These are phyloP conservation scores for Festucalex cinctus DNA, from an alignment of 2,113 vertebrate genomes.

Conservation along the genomic window DNA sequence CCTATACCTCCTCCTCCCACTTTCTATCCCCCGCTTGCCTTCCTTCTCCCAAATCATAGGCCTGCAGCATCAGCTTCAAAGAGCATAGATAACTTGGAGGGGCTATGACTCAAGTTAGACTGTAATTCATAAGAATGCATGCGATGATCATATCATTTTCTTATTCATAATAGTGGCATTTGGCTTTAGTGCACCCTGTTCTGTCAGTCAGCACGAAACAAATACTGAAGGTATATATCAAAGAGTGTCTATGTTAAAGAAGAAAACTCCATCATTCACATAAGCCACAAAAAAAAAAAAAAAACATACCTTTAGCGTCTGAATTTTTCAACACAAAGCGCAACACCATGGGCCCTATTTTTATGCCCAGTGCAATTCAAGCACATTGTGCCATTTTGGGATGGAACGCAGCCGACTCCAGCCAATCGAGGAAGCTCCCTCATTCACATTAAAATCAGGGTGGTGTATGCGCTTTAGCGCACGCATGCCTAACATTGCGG, in stretches of 20 bases:
- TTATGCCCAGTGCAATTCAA: no score
- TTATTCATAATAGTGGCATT: conserved; percentile 24
- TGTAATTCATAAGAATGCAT: conserved; percentile 51
- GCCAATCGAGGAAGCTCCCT: no score
- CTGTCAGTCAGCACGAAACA: background rate
- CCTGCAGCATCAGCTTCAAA: conserved; percentile 65
- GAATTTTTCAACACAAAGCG: background rate
- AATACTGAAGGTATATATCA: background rate
- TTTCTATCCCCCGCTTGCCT: conserved; percentile 5
- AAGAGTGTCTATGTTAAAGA: background rate
- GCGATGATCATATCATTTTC: conserved; percentile 45
- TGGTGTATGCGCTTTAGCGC: no score
- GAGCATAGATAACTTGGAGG: conserved; percentile 68
- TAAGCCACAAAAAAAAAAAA: background rate
- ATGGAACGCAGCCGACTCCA: no score
- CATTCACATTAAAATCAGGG: no score
- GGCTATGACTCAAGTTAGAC: conserved; percentile 30
- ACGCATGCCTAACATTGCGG: no score
- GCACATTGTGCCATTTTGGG: no score
- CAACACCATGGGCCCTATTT: background rate
- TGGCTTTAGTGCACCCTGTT: conserved; percentile 17
- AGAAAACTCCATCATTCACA: background rate
- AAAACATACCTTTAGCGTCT: background rate
- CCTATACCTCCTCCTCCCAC: conserved; percentile 12
- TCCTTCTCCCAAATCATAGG: conserved; percentile 43